Conservation (phyloP, 1,140 invertebrate species). For the Drosophila nebulosa region DNA sequence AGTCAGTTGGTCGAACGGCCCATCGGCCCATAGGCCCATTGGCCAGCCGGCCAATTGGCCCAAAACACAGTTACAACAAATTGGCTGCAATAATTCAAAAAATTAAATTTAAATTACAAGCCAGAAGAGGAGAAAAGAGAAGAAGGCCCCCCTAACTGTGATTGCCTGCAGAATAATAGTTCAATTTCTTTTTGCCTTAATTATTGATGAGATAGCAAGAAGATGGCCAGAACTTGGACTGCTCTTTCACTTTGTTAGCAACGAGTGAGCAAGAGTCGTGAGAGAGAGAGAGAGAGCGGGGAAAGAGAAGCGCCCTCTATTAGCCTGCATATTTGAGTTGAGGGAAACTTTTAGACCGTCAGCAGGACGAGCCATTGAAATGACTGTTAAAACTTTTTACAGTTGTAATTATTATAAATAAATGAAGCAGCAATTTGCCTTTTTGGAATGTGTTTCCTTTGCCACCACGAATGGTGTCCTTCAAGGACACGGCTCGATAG, state of each 20-base stretch:
- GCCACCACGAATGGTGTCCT: background rate
- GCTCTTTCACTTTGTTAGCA: background rate
- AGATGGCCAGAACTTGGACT: background rate
- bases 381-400: constrained; percentile 76
- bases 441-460: background rate
- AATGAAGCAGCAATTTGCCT: constrained; percentile 72
- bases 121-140: background rate
- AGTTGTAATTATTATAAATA: constrained; percentile 79
- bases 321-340: constrained; percentile 67
- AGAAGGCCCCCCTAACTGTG: constrained; percentile 9
- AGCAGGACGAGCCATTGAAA: constrained; percentile 44
- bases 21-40: background rate
- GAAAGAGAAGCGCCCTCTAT: constrained; percentile 28
- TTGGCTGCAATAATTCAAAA: constrained; percentile 46
- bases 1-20: background rate
- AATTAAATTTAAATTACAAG: constrained; percentile 51
- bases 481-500: background rate
- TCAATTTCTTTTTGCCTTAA: constrained; percentile 59
- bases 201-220: constrained; percentile 28
- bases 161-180: constrained; percentile 62
- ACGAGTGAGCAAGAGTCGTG: background rate
- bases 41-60: too few relatives aligned
- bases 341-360: constrained; percentile 24
- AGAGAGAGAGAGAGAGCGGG: constrained; percentile 6
- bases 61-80: constrained; percentile 16